Evolutionary conservation across 1,140 invertebrate genomes (phyloP), one percentile per base, ranked within the genome.

Genomic region (Tetramorium parvispinum): DNA sequence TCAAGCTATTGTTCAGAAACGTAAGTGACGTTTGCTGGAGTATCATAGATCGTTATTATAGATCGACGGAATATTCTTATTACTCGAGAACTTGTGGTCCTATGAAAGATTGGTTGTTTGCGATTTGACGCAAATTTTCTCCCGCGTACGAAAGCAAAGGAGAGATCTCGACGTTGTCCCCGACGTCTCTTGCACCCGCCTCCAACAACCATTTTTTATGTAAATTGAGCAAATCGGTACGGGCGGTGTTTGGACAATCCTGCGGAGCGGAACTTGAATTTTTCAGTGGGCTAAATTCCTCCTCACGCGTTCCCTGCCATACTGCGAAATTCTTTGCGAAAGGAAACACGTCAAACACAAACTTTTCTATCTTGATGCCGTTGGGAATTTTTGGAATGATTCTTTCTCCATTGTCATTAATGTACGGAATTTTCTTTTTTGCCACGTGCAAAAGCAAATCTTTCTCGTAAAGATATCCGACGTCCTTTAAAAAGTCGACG

Each of bases 361-460:
- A 99, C 95, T 99, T 99, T 92, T 99, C 99, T 94, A 99, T 98
- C 96, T 99, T 99, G 87, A 99, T 99, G 27, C 99, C 99, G 94
- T 99, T 99, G 0, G 98, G 97, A 91, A 97, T 96, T 0, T 96
- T 96, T 0, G 99, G 99, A 77, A 97, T 97, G 13, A 97, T 95
- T 61, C 96, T 95, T 32, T 96, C 94, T 6, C 98, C 98, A 76
- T 97, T 95, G 0, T 96, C 95, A 94, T 98, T 97, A 0, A 99
- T 96, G 92, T 97, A 98, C 0, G 99, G 97, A 91, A 99, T 99
- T 95, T 99, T 99, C 95, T 99, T 99, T 91, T 99, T 99, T 8
- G 99, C 99, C 1, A 99, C 97, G 94, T 99, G 99, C 37, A 99
- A 96, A 92, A 98, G 98, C 37, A 99, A 92, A 87, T 98, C 95